phyloP scores from a whole-genome alignment of 35 echinoderm and acorn worm genomes.

The Apostichopus japonicus region DNA sequence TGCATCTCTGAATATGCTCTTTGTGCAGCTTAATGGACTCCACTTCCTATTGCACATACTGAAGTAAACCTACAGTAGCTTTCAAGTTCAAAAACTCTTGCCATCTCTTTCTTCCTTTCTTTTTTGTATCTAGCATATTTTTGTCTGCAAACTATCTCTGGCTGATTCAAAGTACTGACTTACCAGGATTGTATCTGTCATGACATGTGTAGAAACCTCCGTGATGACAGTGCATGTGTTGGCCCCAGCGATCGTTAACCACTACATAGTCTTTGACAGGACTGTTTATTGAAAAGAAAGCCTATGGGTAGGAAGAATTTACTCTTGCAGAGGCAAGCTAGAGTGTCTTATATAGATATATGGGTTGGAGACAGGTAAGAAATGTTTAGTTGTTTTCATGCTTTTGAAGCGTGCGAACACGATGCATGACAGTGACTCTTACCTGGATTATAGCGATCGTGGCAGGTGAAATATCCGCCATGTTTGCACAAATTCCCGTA shows the following conservation, averaged over 20 bases:
- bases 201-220: slow-evolving; percentile 64
- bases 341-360: no score
- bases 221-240: slow-evolving; percentile 40
- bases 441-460: slow-evolving; percentile 87
- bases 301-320: no score
- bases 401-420: no score
- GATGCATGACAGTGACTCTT: neutral
- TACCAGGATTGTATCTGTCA: slow-evolving; percentile 70
- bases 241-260: slow-evolving; percentile 66
- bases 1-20: no score
- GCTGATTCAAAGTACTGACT: neutral
- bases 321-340: no score
- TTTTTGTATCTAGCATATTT: no score
- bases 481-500: slow-evolving; percentile 66
- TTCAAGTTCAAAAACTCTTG: no score
- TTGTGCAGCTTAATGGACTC: no score
- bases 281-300: neutral
- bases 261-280: slow-evolving; percentile 73
- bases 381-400: neutral
- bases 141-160: no score
- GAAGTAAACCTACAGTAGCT: no score
- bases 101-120: no score
- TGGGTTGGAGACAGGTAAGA: neutral
- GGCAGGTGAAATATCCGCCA: slow-evolving; percentile 89
- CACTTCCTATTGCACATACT: no score